Evolutionary conservation across 2,797 vertebrate species (phyloP).

Genomic region (Emys orbicularis): DNA sequence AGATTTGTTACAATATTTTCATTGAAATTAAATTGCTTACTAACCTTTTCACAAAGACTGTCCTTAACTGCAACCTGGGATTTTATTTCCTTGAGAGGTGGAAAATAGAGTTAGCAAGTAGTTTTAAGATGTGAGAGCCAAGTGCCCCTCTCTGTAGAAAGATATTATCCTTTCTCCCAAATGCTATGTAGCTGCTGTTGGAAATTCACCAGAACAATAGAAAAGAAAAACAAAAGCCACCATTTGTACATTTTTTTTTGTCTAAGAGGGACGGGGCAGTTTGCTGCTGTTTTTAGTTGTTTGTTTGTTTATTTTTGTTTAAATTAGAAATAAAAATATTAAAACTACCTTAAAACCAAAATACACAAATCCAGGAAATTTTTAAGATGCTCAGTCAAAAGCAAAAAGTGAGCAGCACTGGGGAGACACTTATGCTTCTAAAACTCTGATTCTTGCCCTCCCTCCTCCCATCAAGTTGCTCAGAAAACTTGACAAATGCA

Average conservation of each 20-base stretch:
- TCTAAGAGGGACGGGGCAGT: conserved; percentile 8
- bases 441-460: conserved; percentile 50
- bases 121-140: conserved; percentile 54
- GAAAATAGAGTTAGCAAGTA: conserved; percentile 58
- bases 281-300: background rate
- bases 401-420: background rate
- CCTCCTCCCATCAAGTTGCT: background rate
- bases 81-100: conserved; percentile 45
- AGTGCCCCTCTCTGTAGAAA: conserved; percentile 51
- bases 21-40: conserved; percentile 40
- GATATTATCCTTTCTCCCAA: background rate
- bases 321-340: background rate
- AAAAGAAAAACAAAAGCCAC: conserved; percentile 2
- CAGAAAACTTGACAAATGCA: conserved; percentile 49
- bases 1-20: background rate
- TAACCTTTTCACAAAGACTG: conserved; percentile 58
- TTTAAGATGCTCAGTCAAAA: conserved; percentile 53
- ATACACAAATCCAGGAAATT: conserved; percentile 16
- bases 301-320: background rate
- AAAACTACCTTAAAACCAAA: conserved; percentile 6
- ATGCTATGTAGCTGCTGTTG: background rate
- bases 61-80: conserved; percentile 25
- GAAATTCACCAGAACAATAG: background rate
- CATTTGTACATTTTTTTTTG: conserved; percentile 29
- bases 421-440: conserved; percentile 20